These are phyloP conservation scores for Chelmon rostratus DNA, from an alignment of 2,797 vertebrate genomes.

Conservation along the genomic window DNA sequence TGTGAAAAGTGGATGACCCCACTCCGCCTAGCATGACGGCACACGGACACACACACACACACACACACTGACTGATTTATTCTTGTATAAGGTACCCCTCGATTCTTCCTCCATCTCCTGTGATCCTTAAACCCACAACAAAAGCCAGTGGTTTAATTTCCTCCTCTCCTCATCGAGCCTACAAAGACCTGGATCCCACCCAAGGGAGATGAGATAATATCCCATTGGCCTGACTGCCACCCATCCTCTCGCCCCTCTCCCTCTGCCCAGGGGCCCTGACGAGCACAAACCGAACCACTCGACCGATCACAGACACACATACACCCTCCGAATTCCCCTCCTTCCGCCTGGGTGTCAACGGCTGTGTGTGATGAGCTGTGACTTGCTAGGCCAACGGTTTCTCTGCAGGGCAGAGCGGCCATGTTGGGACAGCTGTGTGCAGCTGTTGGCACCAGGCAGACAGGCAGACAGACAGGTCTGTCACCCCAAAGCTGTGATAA, in stretches of 20 bases:
- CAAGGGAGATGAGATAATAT: conserved; percentile 82
- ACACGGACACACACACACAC: conserved; percentile 21
- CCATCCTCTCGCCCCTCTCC: conserved; percentile 62
- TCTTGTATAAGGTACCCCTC: conserved; percentile 47
- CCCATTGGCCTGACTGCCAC: conserved; percentile 66
- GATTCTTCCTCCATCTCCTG: conserved; percentile 36
- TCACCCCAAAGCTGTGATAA: conserved; percentile 54
- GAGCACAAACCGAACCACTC: conserved; percentile 70
- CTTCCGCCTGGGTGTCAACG: conserved; percentile 65
- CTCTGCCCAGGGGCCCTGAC: conserved; percentile 63
- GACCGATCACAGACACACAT: conserved; percentile 67
- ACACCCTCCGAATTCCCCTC: conserved; percentile 50
- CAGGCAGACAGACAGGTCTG: conserved; percentile 45
- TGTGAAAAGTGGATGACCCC: conserved; percentile 64
- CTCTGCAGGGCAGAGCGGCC: conserved; percentile 48
- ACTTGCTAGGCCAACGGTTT: conserved; percentile 49
- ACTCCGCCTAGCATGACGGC: conserved; percentile 34
- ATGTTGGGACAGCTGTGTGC: conserved; percentile 74
- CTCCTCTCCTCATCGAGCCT: conserved; percentile 66
- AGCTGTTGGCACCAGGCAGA: conserved; percentile 60
- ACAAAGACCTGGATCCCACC: conserved; percentile 76
- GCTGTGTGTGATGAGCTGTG: conserved; percentile 78
- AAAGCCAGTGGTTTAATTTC: conserved; percentile 81
- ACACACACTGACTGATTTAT: conserved; percentile 46
- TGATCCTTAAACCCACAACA: conserved; percentile 74